Base-by-base conservation (phyloP, 2,113 vertebrate species). In the Balaenoptera acutorostrata region DNA sequence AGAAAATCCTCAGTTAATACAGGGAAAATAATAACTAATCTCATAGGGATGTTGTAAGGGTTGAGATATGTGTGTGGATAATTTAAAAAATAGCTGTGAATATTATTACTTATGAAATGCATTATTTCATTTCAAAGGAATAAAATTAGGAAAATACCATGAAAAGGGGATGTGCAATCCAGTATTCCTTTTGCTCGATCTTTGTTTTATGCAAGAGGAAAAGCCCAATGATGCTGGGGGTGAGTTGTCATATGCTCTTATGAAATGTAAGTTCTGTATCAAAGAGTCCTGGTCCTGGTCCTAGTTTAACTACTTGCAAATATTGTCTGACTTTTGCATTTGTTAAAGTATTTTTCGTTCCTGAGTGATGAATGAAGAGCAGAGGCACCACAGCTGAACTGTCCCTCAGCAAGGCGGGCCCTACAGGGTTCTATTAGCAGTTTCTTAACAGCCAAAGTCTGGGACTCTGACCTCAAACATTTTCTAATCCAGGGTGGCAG, bases 121-220 rank as follows among this genome's bases (percentile, higher is more conserved):
- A 52, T 74, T 82, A 84, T 71, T 97, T 92, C 23, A 77, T 83
- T 95, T 87, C 63, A 95, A 93, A 92, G 29, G 3, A 39, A 93
- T 87, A 66, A 63, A 86, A 27, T 69, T 75, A 90, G 52, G 39
- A 69, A 64, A 84, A n/a, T 41, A 66, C 3, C 64, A 49, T 75
- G 81, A 25, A 85, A 88, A 84, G 29, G 21, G 15, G 21, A 61
- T 91, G 15, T 33, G 0, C 29, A 59, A 77, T 1, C 2, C 39
- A 33, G 0, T 71, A 52, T 68, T 82, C 31, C 94, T 44, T 63
- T 61, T 88, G 78, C n/a, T 95, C 55, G 29, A n/a, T 81, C 23
- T 92, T 97, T 84, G 18, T 90, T 93, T 94, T 75, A 57, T 59
- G 5, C 25, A 55, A 72, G 31, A 87, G 74, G 23, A 90, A 82